Evolutionary conservation across 1,140 invertebrate species (phyloP).

Genomic region (Drosophila hydei): DNA sequence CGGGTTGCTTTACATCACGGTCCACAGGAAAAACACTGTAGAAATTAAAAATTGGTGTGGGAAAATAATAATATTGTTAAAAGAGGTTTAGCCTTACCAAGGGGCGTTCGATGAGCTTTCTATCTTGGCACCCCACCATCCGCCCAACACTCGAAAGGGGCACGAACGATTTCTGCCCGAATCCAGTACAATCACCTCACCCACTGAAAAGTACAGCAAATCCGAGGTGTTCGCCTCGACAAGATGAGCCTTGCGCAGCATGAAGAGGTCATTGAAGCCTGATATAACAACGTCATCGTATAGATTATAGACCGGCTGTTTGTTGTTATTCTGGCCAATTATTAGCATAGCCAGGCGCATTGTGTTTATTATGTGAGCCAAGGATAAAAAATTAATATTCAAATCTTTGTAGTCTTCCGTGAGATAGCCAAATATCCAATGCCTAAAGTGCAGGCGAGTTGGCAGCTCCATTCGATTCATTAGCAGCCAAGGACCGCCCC

Average conservation of each 20-base stretch:
- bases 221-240: conserved; percentile 63
- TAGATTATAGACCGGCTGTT: conserved; percentile 59
- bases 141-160: conserved; percentile 54
- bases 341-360: conserved; percentile 65
- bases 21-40: conserved; percentile 61
- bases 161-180: conserved; percentile 51
- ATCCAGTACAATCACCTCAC: conserved; percentile 41
- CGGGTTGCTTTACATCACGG: conserved; percentile 33
- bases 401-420: conserved; percentile 61
- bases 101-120: background rate
- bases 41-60: background rate
- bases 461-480: conserved; percentile 63
- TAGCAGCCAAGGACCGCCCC: conserved; percentile 66
- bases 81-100: conserved; percentile 38
- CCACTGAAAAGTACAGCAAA: conserved; percentile 50
- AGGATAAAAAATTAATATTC: conserved; percentile 56
- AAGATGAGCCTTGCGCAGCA: conserved; percentile 62
- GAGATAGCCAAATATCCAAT: conserved; percentile 63
- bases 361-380: conserved; percentile 59
- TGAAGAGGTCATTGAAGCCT: conserved; percentile 62
- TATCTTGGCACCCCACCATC: conserved; percentile 54
- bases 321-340: conserved; percentile 53
- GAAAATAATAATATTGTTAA: background rate
- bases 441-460: conserved; percentile 47
- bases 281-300: conserved; percentile 68